Conservation (phyloP, 2,888 invertebrate genomes). For the Sympetrum striolatum region DNA sequence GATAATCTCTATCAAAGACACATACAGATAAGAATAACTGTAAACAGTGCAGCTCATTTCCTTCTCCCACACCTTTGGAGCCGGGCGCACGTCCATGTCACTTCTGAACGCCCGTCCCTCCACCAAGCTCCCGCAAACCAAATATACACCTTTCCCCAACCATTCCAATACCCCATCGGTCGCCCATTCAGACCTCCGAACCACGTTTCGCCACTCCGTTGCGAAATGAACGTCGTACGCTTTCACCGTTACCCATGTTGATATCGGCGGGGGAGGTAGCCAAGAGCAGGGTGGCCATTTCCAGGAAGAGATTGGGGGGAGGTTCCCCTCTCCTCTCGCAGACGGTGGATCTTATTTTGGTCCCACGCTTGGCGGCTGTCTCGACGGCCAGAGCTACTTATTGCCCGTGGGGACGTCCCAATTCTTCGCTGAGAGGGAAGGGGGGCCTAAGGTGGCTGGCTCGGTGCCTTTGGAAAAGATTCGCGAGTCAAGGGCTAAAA, state of each 20-base stretch:
- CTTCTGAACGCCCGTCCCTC: not conserved
- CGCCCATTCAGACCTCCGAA: not conserved
- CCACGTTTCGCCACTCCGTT: not conserved
- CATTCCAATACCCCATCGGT: not conserved
- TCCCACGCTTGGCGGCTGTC: conserved; percentile 41
- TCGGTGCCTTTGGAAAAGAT: not conserved
- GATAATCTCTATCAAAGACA: not conserved
- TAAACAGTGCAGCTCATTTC: not conserved
- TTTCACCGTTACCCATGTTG: not conserved
- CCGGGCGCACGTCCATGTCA: not conserved
- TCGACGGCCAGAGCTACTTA: conserved; percentile 31
- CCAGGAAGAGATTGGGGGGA: not conserved
- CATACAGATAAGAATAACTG: not conserved
- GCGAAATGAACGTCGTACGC: not conserved
- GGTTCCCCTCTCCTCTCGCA: not conserved
- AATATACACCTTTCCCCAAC: not conserved
- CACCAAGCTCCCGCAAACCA: not conserved
- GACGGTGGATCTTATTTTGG: conserved; percentile 34
- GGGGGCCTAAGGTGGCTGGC: not conserved
- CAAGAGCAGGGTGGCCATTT: not conserved
- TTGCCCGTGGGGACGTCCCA: conserved; percentile 8
- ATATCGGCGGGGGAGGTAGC: not conserved
- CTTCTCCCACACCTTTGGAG: not conserved
- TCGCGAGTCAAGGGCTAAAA: not conserved
- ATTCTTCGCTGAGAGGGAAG: not conserved